These are phyloP conservation scores for Germaria angustata DNA, from an alignment of 2,888 invertebrate species.

Conservation along the genomic window DNA sequence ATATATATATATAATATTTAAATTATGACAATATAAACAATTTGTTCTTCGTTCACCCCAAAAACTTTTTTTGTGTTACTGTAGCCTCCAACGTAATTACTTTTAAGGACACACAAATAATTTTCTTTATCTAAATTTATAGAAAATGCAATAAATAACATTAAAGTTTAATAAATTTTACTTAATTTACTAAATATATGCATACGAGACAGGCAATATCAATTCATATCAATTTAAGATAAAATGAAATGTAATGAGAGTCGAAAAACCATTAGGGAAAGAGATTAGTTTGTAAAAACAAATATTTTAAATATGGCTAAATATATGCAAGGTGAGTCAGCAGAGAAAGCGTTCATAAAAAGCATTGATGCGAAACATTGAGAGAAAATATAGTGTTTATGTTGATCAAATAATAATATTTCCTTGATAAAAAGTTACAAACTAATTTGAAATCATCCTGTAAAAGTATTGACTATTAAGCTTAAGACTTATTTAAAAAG, in stretches of 20 bases:
- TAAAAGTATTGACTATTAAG: too few species aligned
- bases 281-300: not conserved
- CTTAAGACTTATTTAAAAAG: too few species aligned
- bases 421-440: too few species aligned
- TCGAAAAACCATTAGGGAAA: slow-evolving; percentile 24
- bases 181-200: slow-evolving; percentile 14
- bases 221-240: slow-evolving; percentile 17
- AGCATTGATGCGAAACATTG: too few species aligned
- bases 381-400: not conserved
- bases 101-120: not conserved
- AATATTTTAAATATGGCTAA: slow-evolving; percentile 38
- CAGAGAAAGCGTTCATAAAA: not conserved
- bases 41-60: not conserved
- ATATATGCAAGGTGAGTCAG: not conserved
- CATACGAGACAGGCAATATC: not conserved
- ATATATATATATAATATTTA: too few species aligned
- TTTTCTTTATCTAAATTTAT: too few species aligned
- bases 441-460: too few species aligned
- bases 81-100: not conserved
- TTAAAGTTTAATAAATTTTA: slow-evolving; percentile 47
- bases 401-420: not conserved
- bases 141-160: slow-evolving; percentile 50
- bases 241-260: slow-evolving; percentile 28
- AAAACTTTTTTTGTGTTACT: not conserved
- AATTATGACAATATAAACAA: not conserved